Evolutionary conservation across 2,113 vertebrate genomes (phyloP).

Genomic region (Colistium nudipinnis): DNA sequence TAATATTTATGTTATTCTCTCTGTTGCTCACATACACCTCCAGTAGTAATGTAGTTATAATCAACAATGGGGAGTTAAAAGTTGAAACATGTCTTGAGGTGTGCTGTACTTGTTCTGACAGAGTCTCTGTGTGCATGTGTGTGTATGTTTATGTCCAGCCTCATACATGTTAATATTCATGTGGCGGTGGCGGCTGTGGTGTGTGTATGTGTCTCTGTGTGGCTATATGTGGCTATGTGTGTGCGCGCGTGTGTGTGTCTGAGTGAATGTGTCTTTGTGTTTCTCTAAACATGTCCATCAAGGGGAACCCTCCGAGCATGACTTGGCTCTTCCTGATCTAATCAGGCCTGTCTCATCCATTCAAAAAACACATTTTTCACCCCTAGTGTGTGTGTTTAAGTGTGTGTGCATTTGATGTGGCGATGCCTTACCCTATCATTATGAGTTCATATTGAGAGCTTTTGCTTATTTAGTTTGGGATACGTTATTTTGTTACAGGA

Average conservation of each 20-base stretch:
- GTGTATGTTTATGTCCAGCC: slow-evolving; percentile 55
- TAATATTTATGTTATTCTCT: background rate
- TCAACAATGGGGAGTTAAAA: slow-evolving; percentile 50
- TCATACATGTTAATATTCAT: slow-evolving; percentile 77
- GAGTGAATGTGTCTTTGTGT: slow-evolving; percentile 30
- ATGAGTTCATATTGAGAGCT: slow-evolving; percentile 39
- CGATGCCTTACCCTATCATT: slow-evolving; percentile 53
- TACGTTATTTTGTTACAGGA: slow-evolving; percentile 79
- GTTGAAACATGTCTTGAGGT: slow-evolving; percentile 59
- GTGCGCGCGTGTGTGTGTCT: slow-evolving; percentile 35
- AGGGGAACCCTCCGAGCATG: slow-evolving; percentile 65
- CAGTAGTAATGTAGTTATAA: background rate
- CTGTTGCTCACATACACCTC: background rate
- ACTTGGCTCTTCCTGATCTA: slow-evolving; percentile 80
- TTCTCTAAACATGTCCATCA: slow-evolving; percentile 73
- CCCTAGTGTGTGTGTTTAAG: slow-evolving; percentile 27
- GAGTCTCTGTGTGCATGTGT: slow-evolving; percentile 12
- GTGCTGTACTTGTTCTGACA: slow-evolving; percentile 28
- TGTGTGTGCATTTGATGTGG: slow-evolving; percentile 31
- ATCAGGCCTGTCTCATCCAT: slow-evolving; percentile 73
- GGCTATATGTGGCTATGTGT: slow-evolving; percentile 56
- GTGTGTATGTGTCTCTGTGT: slow-evolving; percentile 30
- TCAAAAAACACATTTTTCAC: slow-evolving; percentile 76
- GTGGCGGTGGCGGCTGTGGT: slow-evolving; percentile 24
- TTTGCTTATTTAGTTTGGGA: slow-evolving; percentile 42